Conservation (phyloP, 2,797 vertebrate species). For the Artibeus jamaicensis region DNA sequence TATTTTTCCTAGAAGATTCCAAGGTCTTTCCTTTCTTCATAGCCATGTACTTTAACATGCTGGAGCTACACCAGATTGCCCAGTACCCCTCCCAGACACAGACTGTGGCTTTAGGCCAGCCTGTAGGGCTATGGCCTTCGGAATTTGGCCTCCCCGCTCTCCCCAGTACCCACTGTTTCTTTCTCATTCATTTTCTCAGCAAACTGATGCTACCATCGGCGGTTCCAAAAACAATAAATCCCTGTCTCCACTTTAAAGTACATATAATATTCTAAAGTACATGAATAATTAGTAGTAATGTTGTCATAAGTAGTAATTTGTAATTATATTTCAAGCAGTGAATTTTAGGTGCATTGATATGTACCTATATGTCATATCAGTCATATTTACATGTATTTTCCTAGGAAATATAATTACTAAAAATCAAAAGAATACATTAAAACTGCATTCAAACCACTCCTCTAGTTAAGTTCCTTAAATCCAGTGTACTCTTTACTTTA, state of each 20-base stretch:
- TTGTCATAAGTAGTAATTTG: not conserved
- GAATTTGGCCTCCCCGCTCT: not conserved
- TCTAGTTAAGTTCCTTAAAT: too few species aligned
- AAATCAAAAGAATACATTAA: too few species aligned
- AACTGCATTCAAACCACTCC: too few species aligned
- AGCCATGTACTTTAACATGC: not conserved
- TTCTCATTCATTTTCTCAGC: not conserved
- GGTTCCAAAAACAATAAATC: not conserved
- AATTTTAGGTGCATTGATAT: not conserved
- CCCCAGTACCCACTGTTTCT: not conserved
- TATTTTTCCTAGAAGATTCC: not conserved
- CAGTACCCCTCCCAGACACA: rapidly evolving
- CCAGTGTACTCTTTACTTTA: too few species aligned
- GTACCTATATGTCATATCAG: not conserved
- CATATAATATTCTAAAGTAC: not conserved
- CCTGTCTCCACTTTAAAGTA: not conserved
- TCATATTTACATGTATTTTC: not conserved
- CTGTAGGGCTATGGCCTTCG: too few species aligned
- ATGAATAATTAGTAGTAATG: not conserved
- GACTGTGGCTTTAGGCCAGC: not conserved
- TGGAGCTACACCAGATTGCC: rapidly evolving
- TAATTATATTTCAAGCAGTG: not conserved
- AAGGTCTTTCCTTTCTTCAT: not conserved
- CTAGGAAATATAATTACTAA: not conserved
- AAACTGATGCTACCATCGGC: not conserved